These are phyloP conservation scores for Cephus spinipes DNA, from an alignment of 2,888 invertebrate genomes.

Conservation along the genomic window DNA sequence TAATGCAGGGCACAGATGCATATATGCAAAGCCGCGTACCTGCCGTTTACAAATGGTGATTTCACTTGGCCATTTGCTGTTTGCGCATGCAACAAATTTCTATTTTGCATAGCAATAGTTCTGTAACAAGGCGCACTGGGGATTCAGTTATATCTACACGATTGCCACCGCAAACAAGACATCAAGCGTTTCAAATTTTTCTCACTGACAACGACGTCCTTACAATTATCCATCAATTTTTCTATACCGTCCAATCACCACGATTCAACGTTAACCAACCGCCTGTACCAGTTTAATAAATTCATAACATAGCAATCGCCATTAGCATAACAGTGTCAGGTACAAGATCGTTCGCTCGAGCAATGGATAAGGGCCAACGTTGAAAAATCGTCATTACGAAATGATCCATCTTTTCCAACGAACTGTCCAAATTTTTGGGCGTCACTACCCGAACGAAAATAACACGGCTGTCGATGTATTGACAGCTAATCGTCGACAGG, in stretches of 20 bases:
- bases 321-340: not conserved
- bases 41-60: conserved; percentile 49
- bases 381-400: not conserved
- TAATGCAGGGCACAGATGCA: conserved; percentile 51
- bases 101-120: not conserved
- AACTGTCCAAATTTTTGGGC: not conserved
- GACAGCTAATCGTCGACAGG: not conserved
- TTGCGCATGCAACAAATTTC: conserved; percentile 26
- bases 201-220: not conserved
- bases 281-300: not conserved
- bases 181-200: not conserved
- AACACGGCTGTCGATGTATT: not conserved
- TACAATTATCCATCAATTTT: not conserved
- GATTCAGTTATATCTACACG: not conserved
- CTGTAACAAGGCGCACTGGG: not conserved
- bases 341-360: not conserved
- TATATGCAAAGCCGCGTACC: conserved; percentile 50
- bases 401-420: not conserved
- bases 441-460: not conserved
- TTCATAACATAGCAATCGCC: not conserved
- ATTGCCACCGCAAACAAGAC: not conserved
- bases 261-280: not conserved
- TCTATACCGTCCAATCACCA: not conserved
- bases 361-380: not conserved
- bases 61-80: conserved; percentile 47